Evolutionary conservation across 2,797 vertebrate genomes (phyloP), one percentile per base, ranked within the genome.

Genomic region (Dryobates pubescens): DNA sequence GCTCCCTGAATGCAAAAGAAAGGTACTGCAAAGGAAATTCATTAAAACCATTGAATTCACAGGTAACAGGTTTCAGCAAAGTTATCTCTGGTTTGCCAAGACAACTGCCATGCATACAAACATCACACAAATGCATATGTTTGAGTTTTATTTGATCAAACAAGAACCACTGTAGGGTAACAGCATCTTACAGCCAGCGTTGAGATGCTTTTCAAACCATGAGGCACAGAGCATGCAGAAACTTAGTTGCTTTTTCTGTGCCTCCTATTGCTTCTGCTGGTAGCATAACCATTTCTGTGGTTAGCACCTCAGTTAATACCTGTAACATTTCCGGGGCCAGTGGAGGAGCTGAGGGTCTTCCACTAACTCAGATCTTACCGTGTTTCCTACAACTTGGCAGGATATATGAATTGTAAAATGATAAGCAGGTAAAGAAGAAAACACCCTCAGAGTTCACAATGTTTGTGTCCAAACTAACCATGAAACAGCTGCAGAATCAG

Each of bases 1-100:
- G 69, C 72, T 94, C 83, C 72, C 69, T 77, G 72, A 95, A 90
- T 65, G 77, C 49, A 88, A 88, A 45, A 63, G 61, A 93, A 92
- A 92, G 81, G 88, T 92, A 87, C 53, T 87, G 78, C 56, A 81
- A 77, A 87, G 34, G 49, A 67, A 83, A 67, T 76, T 64, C 76
- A 49, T 76, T 83, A 61, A 87, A 89, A 83, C 15, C 34, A 49
- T 27, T 22, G 4, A 90, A 87, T n/a, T 27, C 47, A 54, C 82
- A 61, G 73, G 73, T 57, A 90, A 83, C 26, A 41, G 38, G 56
- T 72, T 75, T 38, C 78, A 87, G 75, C n/a, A n/a, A 84, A 87
- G 45, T 0, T 14, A 49, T 43, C 29, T 81, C 20, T 58, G 34
- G 24, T 73, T 90, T 86, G 38, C 70, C 45, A 78, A 49, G 73